Evolutionary conservation across 2,113 vertebrate genomes (phyloP).

Genomic region (Sclerurus mexicanus): DNA sequence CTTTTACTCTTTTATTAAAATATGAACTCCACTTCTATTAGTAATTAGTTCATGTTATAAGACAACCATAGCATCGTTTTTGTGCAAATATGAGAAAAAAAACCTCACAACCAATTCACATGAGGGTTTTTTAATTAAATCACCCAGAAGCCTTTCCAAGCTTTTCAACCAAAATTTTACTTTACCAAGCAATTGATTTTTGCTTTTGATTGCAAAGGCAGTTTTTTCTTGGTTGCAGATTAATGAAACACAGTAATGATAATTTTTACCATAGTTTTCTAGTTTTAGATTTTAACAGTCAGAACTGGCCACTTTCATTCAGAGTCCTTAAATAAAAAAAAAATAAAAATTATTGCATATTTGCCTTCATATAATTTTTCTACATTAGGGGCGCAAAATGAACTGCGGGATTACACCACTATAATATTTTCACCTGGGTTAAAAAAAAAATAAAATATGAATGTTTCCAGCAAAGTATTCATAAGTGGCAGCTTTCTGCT

Average conservation of each 20-base stretch:
- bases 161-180: neutral
- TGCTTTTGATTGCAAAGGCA: neutral
- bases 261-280: neutral
- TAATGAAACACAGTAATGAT: neutral
- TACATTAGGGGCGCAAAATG: neutral
- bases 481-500: neutral
- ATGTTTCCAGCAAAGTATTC: neutral
- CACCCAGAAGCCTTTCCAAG: neutral
- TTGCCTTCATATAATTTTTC: neutral
- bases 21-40: neutral
- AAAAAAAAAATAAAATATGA: neutral
- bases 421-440: neutral
- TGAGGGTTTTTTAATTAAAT: neutral
- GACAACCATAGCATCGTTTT: neutral
- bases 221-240: neutral
- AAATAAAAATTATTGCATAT: accelerated
- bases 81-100: neutral
- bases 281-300: neutral
- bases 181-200: neutral
- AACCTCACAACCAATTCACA: neutral
- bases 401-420: neutral
- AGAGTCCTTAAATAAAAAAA: neutral
- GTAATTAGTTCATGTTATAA: neutral
- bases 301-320: neutral
- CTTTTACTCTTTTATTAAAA: neutral